These are phyloP conservation scores for Elmis aenea DNA, from an alignment of 2,888 invertebrate genomes.

Conservation along the genomic window DNA sequence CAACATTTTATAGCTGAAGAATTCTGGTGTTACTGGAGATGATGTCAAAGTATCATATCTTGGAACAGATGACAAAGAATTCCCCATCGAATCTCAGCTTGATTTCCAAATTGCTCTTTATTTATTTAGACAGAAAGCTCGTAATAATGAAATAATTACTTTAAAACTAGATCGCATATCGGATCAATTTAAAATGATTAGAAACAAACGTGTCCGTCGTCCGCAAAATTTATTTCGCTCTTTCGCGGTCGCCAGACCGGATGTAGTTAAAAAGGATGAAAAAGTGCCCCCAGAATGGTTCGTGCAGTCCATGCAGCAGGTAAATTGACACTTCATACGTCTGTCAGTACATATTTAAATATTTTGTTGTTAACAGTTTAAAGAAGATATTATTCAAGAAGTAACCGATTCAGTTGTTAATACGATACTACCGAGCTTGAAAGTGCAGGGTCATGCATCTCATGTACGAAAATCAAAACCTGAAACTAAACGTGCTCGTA, in stretches of 20 bases:
- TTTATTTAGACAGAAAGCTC: constrained; percentile 40
- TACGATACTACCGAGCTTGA: no score
- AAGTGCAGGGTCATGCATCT: no score
- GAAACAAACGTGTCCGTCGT: neutral
- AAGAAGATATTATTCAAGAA: constrained; percentile 37
- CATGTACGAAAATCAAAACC: no score
- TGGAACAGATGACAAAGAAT: constrained; percentile 42
- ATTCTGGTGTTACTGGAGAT: constrained; percentile 42
- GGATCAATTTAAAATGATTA: constrained; percentile 12
- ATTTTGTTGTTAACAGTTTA: constrained; percentile 36
- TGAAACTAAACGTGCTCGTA: constrained; percentile 22
- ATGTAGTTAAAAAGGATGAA: neutral
- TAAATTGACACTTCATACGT: no score
- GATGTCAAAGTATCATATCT: constrained; percentile 46
- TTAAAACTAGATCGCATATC: constrained; percentile 39
- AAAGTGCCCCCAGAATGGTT: constrained; percentile 41
- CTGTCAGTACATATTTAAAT: constrained; percentile 10
- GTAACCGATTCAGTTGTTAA: constrained; percentile 31
- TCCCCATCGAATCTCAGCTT: constrained; percentile 44
- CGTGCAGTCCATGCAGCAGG: constrained; percentile 41
- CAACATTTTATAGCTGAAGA: constrained; percentile 39
- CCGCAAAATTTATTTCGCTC: neutral
- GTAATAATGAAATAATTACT: constrained; percentile 40
- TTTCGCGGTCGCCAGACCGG: neutral
- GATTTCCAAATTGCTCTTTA: constrained; percentile 47